Conservation (phyloP, 2,888 invertebrate genomes). For the Ptychoptera albimana region DNA sequence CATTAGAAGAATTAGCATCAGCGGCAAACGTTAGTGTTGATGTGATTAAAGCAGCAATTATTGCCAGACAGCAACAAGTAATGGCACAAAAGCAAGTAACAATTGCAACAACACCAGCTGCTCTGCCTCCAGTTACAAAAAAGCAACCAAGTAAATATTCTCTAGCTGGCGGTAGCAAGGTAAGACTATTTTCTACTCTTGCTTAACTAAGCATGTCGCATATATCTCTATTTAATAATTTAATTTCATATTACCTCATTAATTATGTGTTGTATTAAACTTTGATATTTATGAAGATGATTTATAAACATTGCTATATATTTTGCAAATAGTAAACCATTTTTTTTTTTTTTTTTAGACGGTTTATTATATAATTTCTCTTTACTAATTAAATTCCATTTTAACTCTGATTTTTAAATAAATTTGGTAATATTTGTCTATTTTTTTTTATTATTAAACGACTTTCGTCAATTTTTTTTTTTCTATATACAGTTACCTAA, state of each 20-base stretch:
- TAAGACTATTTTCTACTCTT: constrained; percentile 2
- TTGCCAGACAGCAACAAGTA: constrained; percentile 51
- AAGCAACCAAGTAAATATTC: constrained; percentile 4
- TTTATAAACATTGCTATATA: too few relatives aligned
- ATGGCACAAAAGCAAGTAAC: constrained; percentile 36
- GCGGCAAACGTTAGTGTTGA: constrained; percentile 67
- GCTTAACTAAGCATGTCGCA: neutral
- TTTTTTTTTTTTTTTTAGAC: neutral
- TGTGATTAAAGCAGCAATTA: constrained; percentile 58
- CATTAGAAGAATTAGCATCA: constrained; percentile 38
- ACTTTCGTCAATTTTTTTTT: too few relatives aligned
- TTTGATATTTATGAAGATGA: too few relatives aligned
- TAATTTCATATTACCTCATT: too few relatives aligned
- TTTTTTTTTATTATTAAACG: too few relatives aligned
- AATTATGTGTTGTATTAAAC: too few relatives aligned
- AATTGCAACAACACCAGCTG: constrained; percentile 32
- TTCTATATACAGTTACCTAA: too few relatives aligned
- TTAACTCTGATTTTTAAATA: too few relatives aligned
- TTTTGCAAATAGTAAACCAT: neutral
- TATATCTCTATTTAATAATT: too few relatives aligned
- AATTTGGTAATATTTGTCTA: too few relatives aligned
- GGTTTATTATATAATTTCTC: neutral
- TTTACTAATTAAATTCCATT: neutral
- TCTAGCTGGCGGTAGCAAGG: constrained; percentile 18
- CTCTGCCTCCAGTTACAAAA: constrained; percentile 15